These are phyloP conservation scores for Acronicta leporina DNA, from an alignment of 2,888 invertebrate species.

Conservation along the genomic window DNA sequence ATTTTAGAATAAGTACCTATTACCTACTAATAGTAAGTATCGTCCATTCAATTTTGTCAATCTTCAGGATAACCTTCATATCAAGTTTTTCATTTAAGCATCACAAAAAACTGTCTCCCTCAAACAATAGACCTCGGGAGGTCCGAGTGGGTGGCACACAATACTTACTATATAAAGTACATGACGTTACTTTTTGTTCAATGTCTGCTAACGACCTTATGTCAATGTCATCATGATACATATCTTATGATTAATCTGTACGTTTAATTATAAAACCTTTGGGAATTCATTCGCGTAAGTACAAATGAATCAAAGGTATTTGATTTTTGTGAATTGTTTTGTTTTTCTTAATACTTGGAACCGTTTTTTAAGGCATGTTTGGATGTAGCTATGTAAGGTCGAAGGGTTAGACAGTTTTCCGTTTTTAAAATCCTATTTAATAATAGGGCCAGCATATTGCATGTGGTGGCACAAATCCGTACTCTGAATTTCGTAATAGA, in stretches of 20 bases:
- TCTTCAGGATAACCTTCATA: slow-evolving; percentile 15
- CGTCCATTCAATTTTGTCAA: slow-evolving; percentile 1
- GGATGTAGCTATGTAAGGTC: too few relatives aligned
- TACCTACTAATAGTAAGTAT: too few relatives aligned
- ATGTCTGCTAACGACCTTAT: slow-evolving; percentile 42
- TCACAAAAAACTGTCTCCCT: slow-evolving; percentile 29
- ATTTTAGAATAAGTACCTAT: too few relatives aligned
- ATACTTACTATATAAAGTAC: neutral
- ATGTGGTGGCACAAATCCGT: too few relatives aligned
- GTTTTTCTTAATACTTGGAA: slow-evolving; percentile 18
- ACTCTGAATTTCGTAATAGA: too few relatives aligned
- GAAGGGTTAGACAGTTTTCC: too few relatives aligned
- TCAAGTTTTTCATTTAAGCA: slow-evolving; percentile 6
- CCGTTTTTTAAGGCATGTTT: too few relatives aligned
- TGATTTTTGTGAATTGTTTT: slow-evolving; percentile 22
- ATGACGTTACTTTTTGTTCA: slow-evolving; percentile 12
- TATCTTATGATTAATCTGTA: slow-evolving; percentile 43
- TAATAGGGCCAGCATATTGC: too few relatives aligned
- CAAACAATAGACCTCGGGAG: slow-evolving; percentile 29
- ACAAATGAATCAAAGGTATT: slow-evolving; percentile 16
- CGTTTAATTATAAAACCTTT: slow-evolving; percentile 33
- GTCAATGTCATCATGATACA: slow-evolving; percentile 43
- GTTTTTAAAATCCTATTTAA: too few relatives aligned
- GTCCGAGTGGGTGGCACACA: slow-evolving; percentile 15
- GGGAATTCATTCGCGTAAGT: slow-evolving; percentile 30